Percentiles rank a stretch among this genome's conserved stretches.
Evolutionary conservation across 2,797 vertebrate species (phyloP).

Genomic region (Salarias fasciatus): DNA sequence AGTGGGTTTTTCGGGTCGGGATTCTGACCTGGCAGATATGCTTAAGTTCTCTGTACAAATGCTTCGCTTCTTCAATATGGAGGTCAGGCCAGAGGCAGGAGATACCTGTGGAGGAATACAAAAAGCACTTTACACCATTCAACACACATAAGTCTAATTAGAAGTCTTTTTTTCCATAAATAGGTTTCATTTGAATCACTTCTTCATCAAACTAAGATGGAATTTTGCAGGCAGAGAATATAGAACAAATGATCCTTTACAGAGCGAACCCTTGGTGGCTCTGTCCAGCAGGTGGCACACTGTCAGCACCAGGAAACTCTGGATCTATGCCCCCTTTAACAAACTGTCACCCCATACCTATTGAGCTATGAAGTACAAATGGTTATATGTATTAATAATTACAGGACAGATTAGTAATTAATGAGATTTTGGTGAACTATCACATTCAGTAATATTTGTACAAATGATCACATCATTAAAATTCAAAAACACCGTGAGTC

Average conservation of each 20-base stretch:
- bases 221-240: background rate
- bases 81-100: constrained; percentile 90
- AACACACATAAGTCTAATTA: too few relatives aligned
- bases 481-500: too few relatives aligned
- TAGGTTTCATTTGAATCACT: too few relatives aligned
- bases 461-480: too few relatives aligned
- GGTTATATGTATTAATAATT: too few relatives aligned
- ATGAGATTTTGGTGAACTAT: too few relatives aligned
- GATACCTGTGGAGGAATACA: constrained; percentile 76
- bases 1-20: constrained; percentile 64
- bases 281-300: constrained; percentile 50
- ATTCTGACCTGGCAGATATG: constrained; percentile 58
- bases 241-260: background rate
- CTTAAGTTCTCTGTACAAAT: constrained; percentile 30
- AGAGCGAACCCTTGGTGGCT: background rate
- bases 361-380: too few relatives aligned
- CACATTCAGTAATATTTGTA: too few relatives aligned
- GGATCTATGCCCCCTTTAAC: background rate
- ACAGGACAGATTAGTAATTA: too few relatives aligned
- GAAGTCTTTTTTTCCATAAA: too few relatives aligned
- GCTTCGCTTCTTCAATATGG: constrained; percentile 92
- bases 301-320: constrained; percentile 10
- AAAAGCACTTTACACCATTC: too few relatives aligned
- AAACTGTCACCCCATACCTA: background rate
- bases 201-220: background rate